These are phyloP conservation scores for Aradus depressus DNA, from an alignment of 2,888 invertebrate genomes.

Conservation along the genomic window DNA sequence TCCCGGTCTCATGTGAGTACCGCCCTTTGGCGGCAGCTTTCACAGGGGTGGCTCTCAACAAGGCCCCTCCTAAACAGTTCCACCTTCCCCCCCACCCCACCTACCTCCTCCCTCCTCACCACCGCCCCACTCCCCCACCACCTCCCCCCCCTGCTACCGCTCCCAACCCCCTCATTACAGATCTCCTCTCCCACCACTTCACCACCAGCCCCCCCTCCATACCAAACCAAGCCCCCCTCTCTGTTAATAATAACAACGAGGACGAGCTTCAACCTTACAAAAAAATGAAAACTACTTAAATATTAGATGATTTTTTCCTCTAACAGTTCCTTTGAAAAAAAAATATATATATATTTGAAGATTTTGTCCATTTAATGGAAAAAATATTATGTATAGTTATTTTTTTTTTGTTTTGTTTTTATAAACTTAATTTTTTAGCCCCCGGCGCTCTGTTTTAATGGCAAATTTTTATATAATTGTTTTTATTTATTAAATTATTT, in stretches of 20 bases:
- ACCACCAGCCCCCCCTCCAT: no score
- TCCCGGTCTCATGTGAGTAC: slow-evolving; percentile 99
- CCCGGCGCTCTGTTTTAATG: slow-evolving; percentile 19
- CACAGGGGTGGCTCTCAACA: slow-evolving; percentile 26
- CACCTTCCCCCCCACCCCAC: slow-evolving; percentile 34
- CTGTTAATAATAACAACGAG: slow-evolving; percentile 39
- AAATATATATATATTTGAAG: slow-evolving; percentile 15
- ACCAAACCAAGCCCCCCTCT: no score
- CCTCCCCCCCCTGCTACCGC: slow-evolving; percentile 34
- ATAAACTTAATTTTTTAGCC: not conserved
- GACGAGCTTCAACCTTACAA: slow-evolving; percentile 72
- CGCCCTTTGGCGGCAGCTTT: slow-evolving; percentile 52
- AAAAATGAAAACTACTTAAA: slow-evolving; percentile 79
- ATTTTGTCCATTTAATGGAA: slow-evolving; percentile 17
- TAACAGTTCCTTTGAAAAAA: slow-evolving; percentile 24
- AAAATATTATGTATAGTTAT: slow-evolving; percentile 14
- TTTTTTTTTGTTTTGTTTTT: no score
- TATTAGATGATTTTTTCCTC: slow-evolving; percentile 13
- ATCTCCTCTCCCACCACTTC: slow-evolving; percentile 37
- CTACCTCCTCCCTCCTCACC: slow-evolving; percentile 19
- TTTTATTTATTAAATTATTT: slow-evolving; percentile 3
- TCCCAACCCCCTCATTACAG: slow-evolving; percentile 36
- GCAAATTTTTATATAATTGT: slow-evolving; percentile 8
- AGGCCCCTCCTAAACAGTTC: slow-evolving; percentile 57
- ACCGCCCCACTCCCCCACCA: slow-evolving; percentile 31